Evolutionary conservation across 2,888 invertebrate species (phyloP), one percentile per base, ranked within the genome.

Genomic region (Leptinotarsa peninsularis): DNA sequence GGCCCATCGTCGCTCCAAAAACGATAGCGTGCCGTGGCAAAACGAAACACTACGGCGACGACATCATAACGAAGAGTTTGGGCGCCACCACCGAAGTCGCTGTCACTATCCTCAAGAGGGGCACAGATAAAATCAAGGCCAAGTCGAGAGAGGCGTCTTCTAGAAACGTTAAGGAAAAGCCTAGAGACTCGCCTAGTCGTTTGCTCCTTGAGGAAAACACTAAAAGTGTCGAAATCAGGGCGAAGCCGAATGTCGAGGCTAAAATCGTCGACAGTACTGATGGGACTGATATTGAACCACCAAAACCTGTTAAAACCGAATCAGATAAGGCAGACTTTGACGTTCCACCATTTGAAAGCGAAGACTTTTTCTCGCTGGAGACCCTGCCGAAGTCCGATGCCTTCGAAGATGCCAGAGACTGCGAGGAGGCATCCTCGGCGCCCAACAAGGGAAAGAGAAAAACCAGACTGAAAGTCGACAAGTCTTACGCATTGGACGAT

Each of bases 1-100:
- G 94, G 21, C 93, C 93, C 50, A 92, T 93, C 74, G 91, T 93
- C 78, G 89, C 90, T 69, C 88, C 91, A 67, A 90, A 90, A 83
- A 85, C 90, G 15, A 74, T 85, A 58, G 80, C 85, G 21, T 86
- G 85, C 78, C 76, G 76, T 14, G 77, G 79, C 43, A 81, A 76
- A 66, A 49, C 66, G 13, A 74, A 73, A 50, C 49, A 75, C 4
- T 79, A 79, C 67, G 76, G 73, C 5, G 82, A 82, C 63, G 80
- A 84, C 63, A 84, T 84, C 60, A 80, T 84, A 68, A 84, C 83
- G 33, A 84, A 82, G 76, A 85, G 83, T 80, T 76, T 84, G 43
- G 82, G 82, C 67, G 68, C 80, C 13, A 83, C 82, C 50, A 85
- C 85, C 0, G 85, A 84, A 75, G 85, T 86, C 2, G 83, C 85